Conservation (phyloP, 2,797 vertebrate species). For the Thripadectes ignobilis region DNA sequence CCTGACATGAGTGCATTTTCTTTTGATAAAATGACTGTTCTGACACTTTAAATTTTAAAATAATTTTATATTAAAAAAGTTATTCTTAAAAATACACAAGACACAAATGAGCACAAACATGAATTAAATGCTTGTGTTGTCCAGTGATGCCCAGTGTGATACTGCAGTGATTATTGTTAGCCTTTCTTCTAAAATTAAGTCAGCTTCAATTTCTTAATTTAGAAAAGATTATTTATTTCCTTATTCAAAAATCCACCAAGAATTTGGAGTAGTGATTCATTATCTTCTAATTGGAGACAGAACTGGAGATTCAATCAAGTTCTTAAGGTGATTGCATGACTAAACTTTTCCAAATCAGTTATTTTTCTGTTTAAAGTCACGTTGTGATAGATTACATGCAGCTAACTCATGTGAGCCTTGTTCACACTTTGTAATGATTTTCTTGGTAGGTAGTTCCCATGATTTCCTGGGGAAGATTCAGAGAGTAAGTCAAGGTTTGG, state of each 20-base stretch:
- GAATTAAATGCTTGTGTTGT: conserved; percentile 11
- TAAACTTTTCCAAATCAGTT: background rate
- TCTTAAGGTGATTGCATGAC: background rate
- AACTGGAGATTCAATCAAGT: background rate
- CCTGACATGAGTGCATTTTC: conserved; percentile 12
- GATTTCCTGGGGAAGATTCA: conserved; percentile 59
- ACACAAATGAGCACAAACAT: background rate
- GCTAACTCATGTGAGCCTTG: conserved; percentile 27
- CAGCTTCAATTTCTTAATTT: conserved; percentile 36
- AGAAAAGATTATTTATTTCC: background rate
- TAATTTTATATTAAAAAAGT: background rate
- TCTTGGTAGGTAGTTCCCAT: conserved; percentile 63
- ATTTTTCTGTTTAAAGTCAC: conserved; percentile 22
- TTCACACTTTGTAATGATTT: conserved; percentile 57
- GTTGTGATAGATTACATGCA: conserved; percentile 10
- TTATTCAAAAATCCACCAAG: background rate
- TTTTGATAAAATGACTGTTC: background rate
- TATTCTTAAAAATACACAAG: background rate
- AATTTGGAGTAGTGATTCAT: background rate
- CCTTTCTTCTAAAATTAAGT: conserved; percentile 10
- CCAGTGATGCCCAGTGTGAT: background rate
- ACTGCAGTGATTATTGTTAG: background rate
- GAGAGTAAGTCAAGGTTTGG: conserved; percentile 64
- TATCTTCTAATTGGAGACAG: background rate
- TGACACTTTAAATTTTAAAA: background rate